Evolutionary conservation across 37 sponge, comb jelly and placozoan species (phyloP), one percentile per base, ranked within the genome.

Genomic region (Crambe crambe): DNA sequence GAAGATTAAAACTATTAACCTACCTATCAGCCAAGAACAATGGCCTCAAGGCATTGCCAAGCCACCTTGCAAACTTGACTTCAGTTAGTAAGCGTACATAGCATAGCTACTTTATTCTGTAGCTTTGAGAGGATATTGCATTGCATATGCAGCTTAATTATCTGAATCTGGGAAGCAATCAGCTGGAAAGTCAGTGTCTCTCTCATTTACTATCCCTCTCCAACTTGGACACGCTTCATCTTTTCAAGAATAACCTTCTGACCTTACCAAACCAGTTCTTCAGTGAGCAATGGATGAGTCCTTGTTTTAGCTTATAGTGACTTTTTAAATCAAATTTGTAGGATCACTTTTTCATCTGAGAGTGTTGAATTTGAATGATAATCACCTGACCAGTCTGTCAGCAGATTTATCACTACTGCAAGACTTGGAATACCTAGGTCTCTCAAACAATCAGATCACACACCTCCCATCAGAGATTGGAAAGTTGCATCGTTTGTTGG

Each of bases 11-110:
- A n/a, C 67, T 65, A n/a, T 68, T 90, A 31, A 31, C 51, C 21
- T 56, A 62, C 0, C 73, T 90, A 18, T 85, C 86, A 21, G 81
- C 77, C 31, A 90, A 90, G 68, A 85, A 85, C 31, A 90, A 90
- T 58, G 31, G 26, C 17, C 86, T 90, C 43, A 22, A 58, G 27
- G 10, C 74, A 30, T 21, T 42, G 47, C 47, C 63, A 9, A 27
- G 63, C 6, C 63, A 61, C 5, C 12, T 61, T 23, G 63, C 6
- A 29, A 23, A 61, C 25, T 61, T 29, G 25, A 27, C 25, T 20
- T 61, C 30, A 21, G 30, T 61, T 8, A 29, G 25, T 20, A 20
- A 9, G 6, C 30, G n/a, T 61, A 29, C 6, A 8, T 61, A 61
- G 18, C 18, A 54, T 27, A 23, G 25, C n/a, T 20, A 23, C 5